Base-by-base conservation (phyloP, 1,140 invertebrate species). In the Heliconius himera region DNA sequence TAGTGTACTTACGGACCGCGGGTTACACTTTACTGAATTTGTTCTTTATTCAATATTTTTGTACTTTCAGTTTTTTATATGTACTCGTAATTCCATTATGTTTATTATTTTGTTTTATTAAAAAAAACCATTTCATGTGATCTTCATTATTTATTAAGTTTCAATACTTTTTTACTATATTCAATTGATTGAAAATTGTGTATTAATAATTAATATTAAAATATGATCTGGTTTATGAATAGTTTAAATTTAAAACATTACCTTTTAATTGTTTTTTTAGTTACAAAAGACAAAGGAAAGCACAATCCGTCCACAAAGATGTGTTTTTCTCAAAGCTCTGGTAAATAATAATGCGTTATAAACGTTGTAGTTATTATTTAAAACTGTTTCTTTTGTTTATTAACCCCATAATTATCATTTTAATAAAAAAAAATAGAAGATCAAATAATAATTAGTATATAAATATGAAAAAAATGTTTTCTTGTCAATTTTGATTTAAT, bases 281-380 rank as follows among this genome's bases (percentile, higher is more conserved):
- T 22, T 29, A 11, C 60, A 81, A 60, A 78, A 29, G 73, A 26
- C 16, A 51, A 81, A 86, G 81, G 82, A 87, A 88, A 78, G 83
- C 86, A 88, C 85, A 84, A 89, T 91, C 90, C 90, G 90, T 91
- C 90, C 90, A 89, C 81, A 84, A 75, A 84, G 78, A 82, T 83
- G 85, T 87, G 85, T 88, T 87, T 51, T 85, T 85, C 84, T 83
- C 76, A 78, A 77, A 78, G 66, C 76, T 70, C 71, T 71, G 70
- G 73, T 20, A 22, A 66, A 60, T 18, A 9, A 33, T 26, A 22
- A 56, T 70, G 29, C 74, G 56, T 56, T 72, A 46, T 56, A 20
- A 76, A 60, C 26, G 22, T 16, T 29, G 11, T 26, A 66, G 22
- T 66, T 66, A 16, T 18, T 72, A 20, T 8, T 72, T 72, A n/a